Evolutionary conservation across 1,140 invertebrate species (phyloP).

Genomic region (Drosophila kohkoa): DNA sequence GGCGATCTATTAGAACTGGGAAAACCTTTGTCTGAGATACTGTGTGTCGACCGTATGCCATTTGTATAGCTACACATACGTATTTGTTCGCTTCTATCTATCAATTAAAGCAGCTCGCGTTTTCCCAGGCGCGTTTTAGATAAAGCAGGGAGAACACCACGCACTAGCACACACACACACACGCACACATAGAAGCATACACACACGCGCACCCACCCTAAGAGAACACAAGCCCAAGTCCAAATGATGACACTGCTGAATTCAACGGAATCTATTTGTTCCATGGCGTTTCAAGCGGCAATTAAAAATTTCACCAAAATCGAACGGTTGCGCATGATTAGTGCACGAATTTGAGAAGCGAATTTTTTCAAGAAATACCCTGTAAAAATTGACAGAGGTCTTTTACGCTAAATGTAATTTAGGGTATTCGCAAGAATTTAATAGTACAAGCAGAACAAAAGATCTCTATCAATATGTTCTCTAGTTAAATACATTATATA

Average conservation of each 20-base stretch:
- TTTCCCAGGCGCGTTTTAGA: slow-evolving; percentile 78
- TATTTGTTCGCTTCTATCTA: slow-evolving; percentile 51
- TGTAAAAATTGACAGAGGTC: background rate
- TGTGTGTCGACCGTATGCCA: slow-evolving; percentile 14
- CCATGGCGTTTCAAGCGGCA: slow-evolving; percentile 55
- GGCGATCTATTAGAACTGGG: slow-evolving; percentile 16
- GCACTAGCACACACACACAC: slow-evolving; percentile 29
- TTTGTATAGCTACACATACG: slow-evolving; percentile 17
- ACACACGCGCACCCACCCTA: slow-evolving; percentile 30
- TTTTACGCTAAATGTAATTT: background rate
- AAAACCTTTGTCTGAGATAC: slow-evolving; percentile 50
- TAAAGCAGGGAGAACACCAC: slow-evolving; percentile 50
- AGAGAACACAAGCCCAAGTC: slow-evolving; percentile 44
- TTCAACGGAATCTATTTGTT: slow-evolving; percentile 61
- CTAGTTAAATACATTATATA: too few species aligned
- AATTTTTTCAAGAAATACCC: slow-evolving; percentile 45
- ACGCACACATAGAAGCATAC: slow-evolving; percentile 2
- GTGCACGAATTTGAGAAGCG: slow-evolving; percentile 61
- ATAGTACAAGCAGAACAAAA: too few species aligned
- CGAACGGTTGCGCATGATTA: slow-evolving; percentile 80
- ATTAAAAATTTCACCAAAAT: slow-evolving; percentile 80
- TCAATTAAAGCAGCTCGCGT: slow-evolving; percentile 73
- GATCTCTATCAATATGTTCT: too few species aligned
- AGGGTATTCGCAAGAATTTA: too few species aligned
- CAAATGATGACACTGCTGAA: slow-evolving; percentile 69